Percentiles rank a stretch among this genome's conserved stretches.
phyloP scores from a whole-genome alignment of 2,888 invertebrate species.

The Nomada fucata region DNA sequence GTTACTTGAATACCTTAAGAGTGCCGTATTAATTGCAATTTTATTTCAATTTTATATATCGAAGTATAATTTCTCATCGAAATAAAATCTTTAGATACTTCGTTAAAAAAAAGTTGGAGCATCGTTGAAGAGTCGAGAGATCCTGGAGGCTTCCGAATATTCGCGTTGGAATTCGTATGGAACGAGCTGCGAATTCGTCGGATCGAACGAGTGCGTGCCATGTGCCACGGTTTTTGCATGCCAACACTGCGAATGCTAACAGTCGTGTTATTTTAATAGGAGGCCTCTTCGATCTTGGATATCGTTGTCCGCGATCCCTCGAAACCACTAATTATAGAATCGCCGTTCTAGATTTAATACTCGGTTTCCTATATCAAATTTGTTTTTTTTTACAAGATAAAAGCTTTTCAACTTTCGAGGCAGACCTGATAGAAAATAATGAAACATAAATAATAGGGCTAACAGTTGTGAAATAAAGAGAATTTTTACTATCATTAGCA shows the following conservation, averaged over 20 bases:
- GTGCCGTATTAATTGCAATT: not conserved
- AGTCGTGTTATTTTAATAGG: conserved; percentile 58
- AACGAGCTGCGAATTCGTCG: conserved; percentile 13
- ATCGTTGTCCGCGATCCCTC: conserved; percentile 29
- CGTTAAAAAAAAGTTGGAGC: not conserved
- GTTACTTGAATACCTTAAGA: not conserved
- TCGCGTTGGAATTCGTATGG: conserved; percentile 19
- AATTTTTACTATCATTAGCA: no score
- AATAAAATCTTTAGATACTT: not conserved
- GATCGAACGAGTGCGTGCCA: conserved; percentile 42
- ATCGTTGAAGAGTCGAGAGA: not conserved
- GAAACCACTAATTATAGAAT: conserved; percentile 50
- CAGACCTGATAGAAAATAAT: no score
- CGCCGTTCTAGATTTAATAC: conserved; percentile 29
- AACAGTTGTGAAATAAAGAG: no score
- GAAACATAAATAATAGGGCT: no score
- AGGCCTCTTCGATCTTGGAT: conserved; percentile 40
- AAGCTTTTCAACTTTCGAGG: no score
- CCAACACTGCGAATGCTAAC: conserved; percentile 45
- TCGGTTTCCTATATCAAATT: no score
- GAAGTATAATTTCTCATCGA: no score
- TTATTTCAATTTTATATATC: not conserved
- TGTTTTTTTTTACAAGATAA: no score
- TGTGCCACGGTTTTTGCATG: conserved; percentile 54
- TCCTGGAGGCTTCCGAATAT: conserved; percentile 14